Evolutionary conservation across 2,888 invertebrate genomes (phyloP), one percentile per base, ranked within the genome.

Genomic region (Argyresthia albistria): DNA sequence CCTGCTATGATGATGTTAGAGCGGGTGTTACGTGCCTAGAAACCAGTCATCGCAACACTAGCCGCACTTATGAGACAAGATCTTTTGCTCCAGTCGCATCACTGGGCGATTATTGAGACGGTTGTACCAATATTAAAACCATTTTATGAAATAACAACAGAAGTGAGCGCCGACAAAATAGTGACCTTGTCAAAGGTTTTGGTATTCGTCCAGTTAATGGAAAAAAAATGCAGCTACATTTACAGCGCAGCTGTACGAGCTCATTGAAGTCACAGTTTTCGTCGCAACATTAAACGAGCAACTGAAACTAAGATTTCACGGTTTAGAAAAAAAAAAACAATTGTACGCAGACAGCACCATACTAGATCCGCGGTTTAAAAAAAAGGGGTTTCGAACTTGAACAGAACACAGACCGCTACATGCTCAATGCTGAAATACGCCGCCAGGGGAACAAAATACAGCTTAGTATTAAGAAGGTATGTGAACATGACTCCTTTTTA

Each of bases 1-100:
- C 61, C 2, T 58, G 58, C 0, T 64, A 57, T 35, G 61, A 47
- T 47, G n/a, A 62, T 61, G 63, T 35, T 62, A 0, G 12, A 39
- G 1, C 36, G 61, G 7, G 8, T 62, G 1, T 9, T 58, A n/a
- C n/a, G n/a, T n/a, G n/a, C n/a, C n/a, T n/a, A n/a, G n/a, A n/a
- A n/a, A n/a, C n/a, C n/a, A n/a, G n/a, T n/a, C n/a, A n/a, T n/a
- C n/a, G n/a, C n/a, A n/a, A n/a, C n/a, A n/a, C n/a, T n/a, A n/a
- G n/a, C n/a, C n/a, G n/a, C n/a, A n/a, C n/a, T 62, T 39, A 35
- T 43, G 1, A 1, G 43, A 2, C 35, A 25, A 35, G 50, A 52
- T 12, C 35, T 50, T n/a, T 3, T 43, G 1, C 43, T 52, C 1
- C 11, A 4, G 1, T 1, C 8, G 1, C 4, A 8, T 10, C 43